A percentile compares a stretch with the other conserved stretches of the same genome.
These are phyloP conservation scores for Acomys russatus DNA, from an alignment of 2,797 vertebrate species.

Conservation along the genomic window DNA sequence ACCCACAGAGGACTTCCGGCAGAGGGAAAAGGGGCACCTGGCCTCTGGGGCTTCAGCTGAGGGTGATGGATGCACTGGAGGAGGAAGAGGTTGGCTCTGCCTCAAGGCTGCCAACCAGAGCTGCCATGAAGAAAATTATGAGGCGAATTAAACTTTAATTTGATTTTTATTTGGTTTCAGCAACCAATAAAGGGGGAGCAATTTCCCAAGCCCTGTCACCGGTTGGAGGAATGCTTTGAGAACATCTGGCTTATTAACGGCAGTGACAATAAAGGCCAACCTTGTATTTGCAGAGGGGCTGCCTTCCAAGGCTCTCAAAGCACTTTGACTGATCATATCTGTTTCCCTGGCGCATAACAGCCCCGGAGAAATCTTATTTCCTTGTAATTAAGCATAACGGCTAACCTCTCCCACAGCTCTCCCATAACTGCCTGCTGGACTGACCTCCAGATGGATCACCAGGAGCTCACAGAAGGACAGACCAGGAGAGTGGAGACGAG, in stretches of 20 bases:
- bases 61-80: background rate
- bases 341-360: background rate
- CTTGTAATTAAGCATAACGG: constrained; percentile 50
- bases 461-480: background rate
- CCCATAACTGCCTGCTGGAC: background rate
- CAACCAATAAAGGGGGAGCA: constrained; percentile 73
- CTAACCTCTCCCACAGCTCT: background rate
- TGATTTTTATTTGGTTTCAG: constrained; percentile 83
- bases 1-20: background rate
- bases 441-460: background rate
- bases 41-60: background rate
- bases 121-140: constrained; percentile 76
- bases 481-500: too few species aligned
- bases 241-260: constrained; percentile 73
- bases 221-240: constrained; percentile 70
- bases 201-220: constrained; percentile 63
- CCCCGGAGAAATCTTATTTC: background rate
- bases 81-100: background rate
- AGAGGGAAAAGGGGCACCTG: background rate
- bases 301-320: constrained; percentile 25
- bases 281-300: background rate
- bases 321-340: constrained; percentile 12
- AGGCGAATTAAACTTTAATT: constrained; percentile 82
- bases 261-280: constrained; percentile 41
- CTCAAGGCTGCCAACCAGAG: constrained; percentile 49